Evolutionary conservation across 1,140 invertebrate species (phyloP).

Genomic region (Hestina assimilis): DNA sequence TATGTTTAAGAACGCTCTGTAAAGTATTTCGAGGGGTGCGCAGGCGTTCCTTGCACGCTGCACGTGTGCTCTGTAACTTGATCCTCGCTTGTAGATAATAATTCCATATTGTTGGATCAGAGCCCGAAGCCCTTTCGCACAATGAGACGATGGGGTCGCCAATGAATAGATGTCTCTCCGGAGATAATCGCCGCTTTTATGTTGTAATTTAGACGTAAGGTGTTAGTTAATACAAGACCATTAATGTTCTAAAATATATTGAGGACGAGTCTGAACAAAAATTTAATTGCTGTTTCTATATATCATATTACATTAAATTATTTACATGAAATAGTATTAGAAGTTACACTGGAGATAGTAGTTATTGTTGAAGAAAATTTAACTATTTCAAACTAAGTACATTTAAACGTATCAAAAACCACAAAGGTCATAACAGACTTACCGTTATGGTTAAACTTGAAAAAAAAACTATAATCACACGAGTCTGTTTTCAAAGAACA

Average conservation of each 20-base stretch:
- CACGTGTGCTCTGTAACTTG: conserved; percentile 39
- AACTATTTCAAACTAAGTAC: not conserved
- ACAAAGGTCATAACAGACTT: conserved; percentile 22
- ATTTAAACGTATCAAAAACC: conserved; percentile 17
- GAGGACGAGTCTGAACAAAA: not conserved
- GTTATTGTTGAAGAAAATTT: conserved; percentile 1
- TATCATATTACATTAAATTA: not conserved
- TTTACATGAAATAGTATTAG: not conserved
- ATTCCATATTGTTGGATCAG: conserved; percentile 36
- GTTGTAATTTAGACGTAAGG: conserved; percentile 21
- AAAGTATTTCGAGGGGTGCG: conserved; percentile 18
- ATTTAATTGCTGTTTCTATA: too few species aligned
- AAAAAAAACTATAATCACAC: conserved; percentile 33
- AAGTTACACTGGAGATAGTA: not conserved
- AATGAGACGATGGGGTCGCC: conserved; percentile 29
- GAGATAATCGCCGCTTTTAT: conserved; percentile 25
- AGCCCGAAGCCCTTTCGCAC: conserved; percentile 17
- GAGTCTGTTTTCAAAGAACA: conserved; percentile 32
- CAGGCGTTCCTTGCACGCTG: conserved; percentile 31
- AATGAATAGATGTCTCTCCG: conserved; percentile 28
- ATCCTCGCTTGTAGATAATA: conserved; percentile 38
- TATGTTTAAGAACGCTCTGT: too few species aligned
- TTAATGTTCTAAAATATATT: not conserved
- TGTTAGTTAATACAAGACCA: conserved; percentile 19
- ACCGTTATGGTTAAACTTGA: conserved; percentile 35